Evolutionary conservation across 2,888 invertebrate species (phyloP).

Genomic region (Tipula vernalis): DNA sequence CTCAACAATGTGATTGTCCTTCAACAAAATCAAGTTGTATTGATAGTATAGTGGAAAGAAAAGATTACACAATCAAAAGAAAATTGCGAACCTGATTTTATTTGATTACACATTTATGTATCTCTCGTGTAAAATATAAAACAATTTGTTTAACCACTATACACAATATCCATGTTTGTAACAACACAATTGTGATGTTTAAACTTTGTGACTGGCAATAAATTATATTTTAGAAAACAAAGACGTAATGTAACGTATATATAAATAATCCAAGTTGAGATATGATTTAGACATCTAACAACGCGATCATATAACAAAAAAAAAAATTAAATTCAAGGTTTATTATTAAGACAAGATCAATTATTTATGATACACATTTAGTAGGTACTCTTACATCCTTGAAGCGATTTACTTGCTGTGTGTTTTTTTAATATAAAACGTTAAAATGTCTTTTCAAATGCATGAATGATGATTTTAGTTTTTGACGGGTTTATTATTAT

Average conservation of each 20-base stretch:
- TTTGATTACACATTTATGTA: neutral
- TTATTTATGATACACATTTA: neutral
- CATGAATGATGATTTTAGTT: neutral
- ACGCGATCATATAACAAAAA: neutral
- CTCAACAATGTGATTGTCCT: neutral
- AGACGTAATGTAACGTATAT: neutral
- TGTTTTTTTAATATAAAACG: neutral
- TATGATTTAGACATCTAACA: neutral
- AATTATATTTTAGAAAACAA: neutral
- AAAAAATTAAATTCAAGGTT: neutral
- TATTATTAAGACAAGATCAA: slow-evolving; percentile 4
- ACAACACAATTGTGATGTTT: neutral
- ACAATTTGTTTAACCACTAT: neutral
- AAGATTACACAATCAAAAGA: neutral
- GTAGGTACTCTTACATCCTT: neutral
- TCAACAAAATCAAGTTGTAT: neutral
- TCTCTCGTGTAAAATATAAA: neutral
- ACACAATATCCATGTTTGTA: neutral
- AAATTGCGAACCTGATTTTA: neutral
- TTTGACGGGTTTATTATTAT: neutral
- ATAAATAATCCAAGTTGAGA: neutral
- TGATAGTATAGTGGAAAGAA: neutral
- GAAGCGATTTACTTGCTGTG: neutral
- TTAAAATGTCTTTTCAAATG: neutral
- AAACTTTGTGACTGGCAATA: neutral